These are phyloP conservation scores for Drosophila borborema DNA, from an alignment of 2,888 invertebrate genomes.

Conservation along the genomic window DNA sequence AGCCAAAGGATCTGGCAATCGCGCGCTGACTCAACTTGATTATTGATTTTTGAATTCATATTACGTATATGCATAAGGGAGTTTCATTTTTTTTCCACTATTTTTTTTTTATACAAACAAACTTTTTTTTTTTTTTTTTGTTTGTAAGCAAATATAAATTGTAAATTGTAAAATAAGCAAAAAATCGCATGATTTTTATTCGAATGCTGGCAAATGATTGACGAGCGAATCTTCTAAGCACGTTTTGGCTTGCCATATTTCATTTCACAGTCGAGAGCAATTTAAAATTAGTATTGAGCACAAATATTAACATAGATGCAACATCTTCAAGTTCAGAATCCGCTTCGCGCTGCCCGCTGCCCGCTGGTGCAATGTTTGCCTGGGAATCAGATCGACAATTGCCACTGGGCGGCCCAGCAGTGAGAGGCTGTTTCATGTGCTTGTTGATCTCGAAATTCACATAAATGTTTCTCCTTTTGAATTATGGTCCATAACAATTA, in stretches of 20 bases:
- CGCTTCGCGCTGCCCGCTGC: background rate
- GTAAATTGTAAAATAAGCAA: constrained; percentile 39
- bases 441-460: constrained; percentile 47
- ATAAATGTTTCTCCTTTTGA: constrained; percentile 40
- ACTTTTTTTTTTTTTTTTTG: constrained; percentile 1
- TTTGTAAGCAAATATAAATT: constrained; percentile 40
- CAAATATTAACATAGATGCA: constrained; percentile 22
- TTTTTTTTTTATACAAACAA: constrained; percentile 5
- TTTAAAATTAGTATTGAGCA: constrained; percentile 21
- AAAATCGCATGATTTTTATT: constrained; percentile 32
- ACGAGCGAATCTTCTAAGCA: constrained; percentile 34
- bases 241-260: constrained; percentile 35
- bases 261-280: constrained; percentile 37
- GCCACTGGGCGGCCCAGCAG: constrained; percentile 14
- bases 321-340: constrained; percentile 12
- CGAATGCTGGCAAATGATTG: constrained; percentile 28
- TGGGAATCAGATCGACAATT: constrained; percentile 24
- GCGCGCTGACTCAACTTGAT: constrained; percentile 12
- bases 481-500: constrained; percentile 59
- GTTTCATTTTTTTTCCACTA: constrained; percentile 15
- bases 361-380: background rate
- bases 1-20: constrained; percentile 21
- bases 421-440: constrained; percentile 27
- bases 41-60: constrained; percentile 34
- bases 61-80: constrained; percentile 17